Conservation (phyloP, 1,140 invertebrate genomes). For the Metopolophium dirhodum region DNA sequence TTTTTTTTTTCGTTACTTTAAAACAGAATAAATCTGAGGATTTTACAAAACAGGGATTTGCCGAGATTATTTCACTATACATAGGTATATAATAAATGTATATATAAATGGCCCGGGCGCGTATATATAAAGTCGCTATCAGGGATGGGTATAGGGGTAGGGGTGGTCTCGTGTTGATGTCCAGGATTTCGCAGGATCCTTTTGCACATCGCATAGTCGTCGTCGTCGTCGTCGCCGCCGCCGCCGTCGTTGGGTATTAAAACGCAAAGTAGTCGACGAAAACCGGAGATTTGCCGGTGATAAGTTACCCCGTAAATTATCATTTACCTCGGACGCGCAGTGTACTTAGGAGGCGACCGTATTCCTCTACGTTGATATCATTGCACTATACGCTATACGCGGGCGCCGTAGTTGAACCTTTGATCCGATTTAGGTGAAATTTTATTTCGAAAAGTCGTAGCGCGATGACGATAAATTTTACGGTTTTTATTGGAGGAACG, state of each 20-base stretch:
- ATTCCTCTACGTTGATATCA: background rate
- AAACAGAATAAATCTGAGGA: constrained; percentile 51
- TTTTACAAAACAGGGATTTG: constrained; percentile 54
- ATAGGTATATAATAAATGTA: background rate
- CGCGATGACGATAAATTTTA: background rate
- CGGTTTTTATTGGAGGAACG: background rate
- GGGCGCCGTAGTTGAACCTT: background rate
- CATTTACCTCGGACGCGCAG: constrained; percentile 17
- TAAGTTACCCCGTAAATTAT: constrained; percentile 50
- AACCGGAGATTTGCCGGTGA: constrained; percentile 51
- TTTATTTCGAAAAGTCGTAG: constrained; percentile 24
- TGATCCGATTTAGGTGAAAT: constrained; percentile 43
- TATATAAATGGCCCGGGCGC: background rate
- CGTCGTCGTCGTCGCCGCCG: background rate
- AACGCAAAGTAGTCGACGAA: constrained; percentile 53
- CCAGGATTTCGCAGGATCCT: constrained; percentile 17
- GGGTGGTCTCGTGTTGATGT: constrained; percentile 24
- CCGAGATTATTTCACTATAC: constrained; percentile 44
- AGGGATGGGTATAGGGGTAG: background rate
- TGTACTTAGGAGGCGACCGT: background rate
- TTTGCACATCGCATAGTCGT: background rate
- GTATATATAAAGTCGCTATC: background rate
- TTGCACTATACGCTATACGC: background rate
- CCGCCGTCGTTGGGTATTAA: constrained; percentile 39
- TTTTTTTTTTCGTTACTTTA: constrained; percentile 9